phyloP scores from a whole-genome alignment of 2,888 invertebrate species.

The Conomelus anceps region DNA sequence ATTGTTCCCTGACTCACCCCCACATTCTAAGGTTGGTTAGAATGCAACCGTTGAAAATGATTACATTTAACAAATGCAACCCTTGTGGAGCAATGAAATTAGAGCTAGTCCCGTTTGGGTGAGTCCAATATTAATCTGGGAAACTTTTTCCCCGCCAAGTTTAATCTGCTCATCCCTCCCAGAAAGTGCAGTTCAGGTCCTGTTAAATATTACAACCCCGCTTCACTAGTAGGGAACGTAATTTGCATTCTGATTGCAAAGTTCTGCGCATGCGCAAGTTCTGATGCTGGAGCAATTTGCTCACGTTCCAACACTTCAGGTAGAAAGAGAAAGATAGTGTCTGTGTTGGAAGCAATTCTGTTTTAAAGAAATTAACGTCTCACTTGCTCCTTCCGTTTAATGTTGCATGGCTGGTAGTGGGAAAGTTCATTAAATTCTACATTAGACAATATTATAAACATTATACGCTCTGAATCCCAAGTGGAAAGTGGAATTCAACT shows the following conservation, averaged over 20 bases:
- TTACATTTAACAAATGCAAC: background rate
- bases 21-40: no score
- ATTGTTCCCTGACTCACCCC: no score
- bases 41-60: background rate
- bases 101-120: background rate
- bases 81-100: background rate
- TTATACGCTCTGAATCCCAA: no score
- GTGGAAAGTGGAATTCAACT: no score
- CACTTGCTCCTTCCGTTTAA: background rate
- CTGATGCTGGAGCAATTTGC: background rate
- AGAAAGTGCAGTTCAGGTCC: background rate
- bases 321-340: background rate
- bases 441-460: background rate
- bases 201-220: background rate
- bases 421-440: background rate
- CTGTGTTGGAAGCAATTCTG: background rate
- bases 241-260: background rate
- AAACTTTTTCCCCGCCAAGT: background rate
- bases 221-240: background rate
- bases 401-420: background rate
- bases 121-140: background rate
- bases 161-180: background rate
- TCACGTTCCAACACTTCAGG: background rate
- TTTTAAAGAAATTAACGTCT: background rate
- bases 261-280: background rate